Conservation (phyloP, 2,797 vertebrate species). For the Smutsia gigantea region DNA sequence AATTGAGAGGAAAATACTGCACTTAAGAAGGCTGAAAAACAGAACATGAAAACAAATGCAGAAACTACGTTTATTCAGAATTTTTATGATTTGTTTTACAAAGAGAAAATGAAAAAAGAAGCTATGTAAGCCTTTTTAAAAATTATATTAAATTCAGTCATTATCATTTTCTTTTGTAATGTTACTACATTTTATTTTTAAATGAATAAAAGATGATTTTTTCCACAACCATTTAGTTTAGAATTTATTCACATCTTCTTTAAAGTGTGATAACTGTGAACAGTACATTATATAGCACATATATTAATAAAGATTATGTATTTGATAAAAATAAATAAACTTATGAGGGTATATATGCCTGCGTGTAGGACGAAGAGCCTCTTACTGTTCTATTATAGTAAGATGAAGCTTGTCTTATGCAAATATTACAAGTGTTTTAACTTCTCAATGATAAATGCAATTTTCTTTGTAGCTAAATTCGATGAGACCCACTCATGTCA, state of each 20-base stretch:
- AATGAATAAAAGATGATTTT: not conserved
- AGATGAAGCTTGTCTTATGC: slow-evolving; percentile 72
- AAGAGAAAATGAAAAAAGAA: not conserved
- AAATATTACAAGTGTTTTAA: slow-evolving; percentile 63
- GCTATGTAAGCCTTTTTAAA: not conserved
- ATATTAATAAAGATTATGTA: not conserved
- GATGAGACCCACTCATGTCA: slow-evolving; percentile 61
- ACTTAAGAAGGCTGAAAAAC: not conserved
- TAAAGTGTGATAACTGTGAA: not conserved
- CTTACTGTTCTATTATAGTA: slow-evolving; percentile 49
- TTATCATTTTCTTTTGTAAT: not conserved
- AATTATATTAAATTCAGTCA: slow-evolving; percentile 32
- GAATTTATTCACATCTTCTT: not conserved
- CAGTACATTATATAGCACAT: not conserved
- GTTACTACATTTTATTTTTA: slow-evolving; percentile 11
- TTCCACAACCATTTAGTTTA: not conserved
- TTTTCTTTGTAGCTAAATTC: slow-evolving; percentile 66
- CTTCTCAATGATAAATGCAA: slow-evolving; percentile 47
- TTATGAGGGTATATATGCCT: not conserved
- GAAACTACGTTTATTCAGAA: not conserved
- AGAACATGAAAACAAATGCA: not conserved
- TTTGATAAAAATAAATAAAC: slow-evolving; percentile 36
- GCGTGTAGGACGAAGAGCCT: not conserved
- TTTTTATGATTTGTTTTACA: not conserved
- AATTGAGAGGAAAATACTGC: not conserved